Evolutionary conservation across 2,888 invertebrate species (phyloP).

Genomic region (Parnassius glacialis): DNA sequence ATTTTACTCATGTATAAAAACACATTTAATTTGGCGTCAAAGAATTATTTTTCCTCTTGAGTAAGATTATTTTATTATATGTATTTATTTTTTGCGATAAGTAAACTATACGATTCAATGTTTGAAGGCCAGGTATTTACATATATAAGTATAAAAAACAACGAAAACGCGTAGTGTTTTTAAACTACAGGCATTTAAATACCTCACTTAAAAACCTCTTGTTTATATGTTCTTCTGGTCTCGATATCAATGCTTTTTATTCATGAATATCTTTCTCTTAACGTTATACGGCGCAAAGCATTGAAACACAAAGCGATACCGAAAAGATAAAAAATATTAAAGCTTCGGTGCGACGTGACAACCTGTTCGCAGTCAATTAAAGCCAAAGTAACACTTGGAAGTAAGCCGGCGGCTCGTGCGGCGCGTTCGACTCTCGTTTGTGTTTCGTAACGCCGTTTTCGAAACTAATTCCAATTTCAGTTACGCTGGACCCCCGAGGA

Average conservation of each 20-base stretch:
- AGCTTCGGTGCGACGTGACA: slow-evolving; percentile 23
- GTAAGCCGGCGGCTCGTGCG: slow-evolving; percentile 20
- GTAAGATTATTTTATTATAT: slow-evolving; percentile 4
- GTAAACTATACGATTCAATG: slow-evolving; percentile 3
- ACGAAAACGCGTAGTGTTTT: not conserved
- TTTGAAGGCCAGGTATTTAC: slow-evolving; percentile 12
- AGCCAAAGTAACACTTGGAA: slow-evolving; percentile 29
- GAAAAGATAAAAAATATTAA: slow-evolving; percentile 18
- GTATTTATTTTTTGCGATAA: slow-evolving; percentile 11
- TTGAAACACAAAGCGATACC: slow-evolving; percentile 12
- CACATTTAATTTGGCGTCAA: slow-evolving; percentile 5
- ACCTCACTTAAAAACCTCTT: not conserved
- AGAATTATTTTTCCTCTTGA: slow-evolving; percentile 9
- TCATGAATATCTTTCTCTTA: slow-evolving; percentile 11
- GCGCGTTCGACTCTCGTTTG: slow-evolving; percentile 26
- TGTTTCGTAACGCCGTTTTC: slow-evolving; percentile 30
- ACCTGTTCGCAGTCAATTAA: slow-evolving; percentile 32
- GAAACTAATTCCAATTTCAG: slow-evolving; percentile 29
- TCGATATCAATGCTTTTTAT: too few species aligned
- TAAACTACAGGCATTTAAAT: not conserved
- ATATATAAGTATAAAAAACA: slow-evolving; percentile 3
- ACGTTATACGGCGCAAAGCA: slow-evolving; percentile 3
- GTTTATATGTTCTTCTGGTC: not conserved
- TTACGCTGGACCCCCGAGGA: slow-evolving; percentile 30
- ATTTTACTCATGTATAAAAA: slow-evolving; percentile 10